Conservation (phyloP, 2,888 invertebrate species). For the Morinoia aosen region DNA sequence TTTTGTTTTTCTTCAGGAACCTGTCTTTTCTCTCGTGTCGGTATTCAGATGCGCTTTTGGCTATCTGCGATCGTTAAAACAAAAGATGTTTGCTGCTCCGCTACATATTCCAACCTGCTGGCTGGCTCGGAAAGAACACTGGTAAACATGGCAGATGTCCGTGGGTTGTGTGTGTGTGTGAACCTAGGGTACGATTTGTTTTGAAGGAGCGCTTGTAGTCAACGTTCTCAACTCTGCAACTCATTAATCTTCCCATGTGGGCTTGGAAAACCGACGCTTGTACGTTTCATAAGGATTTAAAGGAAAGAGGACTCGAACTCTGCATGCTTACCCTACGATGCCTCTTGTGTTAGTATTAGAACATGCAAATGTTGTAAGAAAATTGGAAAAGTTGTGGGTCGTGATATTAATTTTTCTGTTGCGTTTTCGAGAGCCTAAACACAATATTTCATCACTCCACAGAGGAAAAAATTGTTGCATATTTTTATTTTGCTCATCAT, state of each 20-base stretch:
- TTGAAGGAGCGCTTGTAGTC: background rate
- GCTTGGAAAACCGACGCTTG: background rate
- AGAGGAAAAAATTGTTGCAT: background rate
- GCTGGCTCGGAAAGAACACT: background rate
- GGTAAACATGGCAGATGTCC: background rate
- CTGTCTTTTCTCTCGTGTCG: background rate
- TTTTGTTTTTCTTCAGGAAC: background rate
- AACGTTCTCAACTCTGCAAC: background rate
- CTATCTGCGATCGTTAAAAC: background rate
- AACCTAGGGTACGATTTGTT: background rate
- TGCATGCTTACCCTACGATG: background rate
- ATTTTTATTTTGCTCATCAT: background rate
- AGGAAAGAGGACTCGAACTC: background rate
- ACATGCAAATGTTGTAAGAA: background rate
- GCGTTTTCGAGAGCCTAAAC: background rate
- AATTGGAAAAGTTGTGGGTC: background rate
- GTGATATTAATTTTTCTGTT: background rate
- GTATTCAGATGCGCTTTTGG: background rate
- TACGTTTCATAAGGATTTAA: background rate
- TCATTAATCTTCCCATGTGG: slow-evolving; percentile 3
- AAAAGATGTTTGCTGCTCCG: background rate
- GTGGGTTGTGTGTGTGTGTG: background rate
- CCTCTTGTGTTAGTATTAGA: background rate
- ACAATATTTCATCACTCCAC: background rate
- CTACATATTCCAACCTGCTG: background rate